These are phyloP conservation scores for Caranx melampygus DNA, from an alignment of 2,113 vertebrate species.

Conservation along the genomic window DNA sequence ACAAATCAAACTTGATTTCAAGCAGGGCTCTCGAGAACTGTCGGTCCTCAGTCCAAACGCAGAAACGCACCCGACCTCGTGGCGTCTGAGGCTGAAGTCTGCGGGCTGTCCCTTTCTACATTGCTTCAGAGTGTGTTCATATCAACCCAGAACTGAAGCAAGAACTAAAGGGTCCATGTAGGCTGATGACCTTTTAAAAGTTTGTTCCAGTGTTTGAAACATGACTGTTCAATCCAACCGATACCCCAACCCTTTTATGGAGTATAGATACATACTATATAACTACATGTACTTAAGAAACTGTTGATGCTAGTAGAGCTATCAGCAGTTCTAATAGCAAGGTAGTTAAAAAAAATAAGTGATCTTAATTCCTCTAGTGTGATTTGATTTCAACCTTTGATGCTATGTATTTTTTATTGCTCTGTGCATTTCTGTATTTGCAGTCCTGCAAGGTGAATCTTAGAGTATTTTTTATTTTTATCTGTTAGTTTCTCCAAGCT, in stretches of 20 bases:
- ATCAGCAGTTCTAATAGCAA: conserved; percentile 81
- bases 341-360: conserved; percentile 80
- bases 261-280: conserved; percentile 81
- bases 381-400: conserved; percentile 81
- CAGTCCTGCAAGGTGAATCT: conserved; percentile 81
- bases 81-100: conserved; percentile 35
- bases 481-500: conserved; percentile 76
- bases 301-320: conserved; percentile 79
- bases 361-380: conserved; percentile 83
- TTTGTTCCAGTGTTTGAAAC: conserved; percentile 68
- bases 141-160: conserved; percentile 67
- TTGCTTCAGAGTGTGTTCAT: conserved; percentile 66
- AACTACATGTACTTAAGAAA: conserved; percentile 83
- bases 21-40: conserved; percentile 36
- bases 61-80: conserved; percentile 30
- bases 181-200: conserved; percentile 50
- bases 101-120: conserved; percentile 43
- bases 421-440: conserved; percentile 85
- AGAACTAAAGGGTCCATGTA: conserved; percentile 68
- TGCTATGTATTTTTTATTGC: conserved; percentile 84
- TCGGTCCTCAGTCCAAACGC: conserved; percentile 42
- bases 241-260: conserved; percentile 70
- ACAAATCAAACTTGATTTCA: conserved; percentile 53
- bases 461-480: conserved; percentile 80
- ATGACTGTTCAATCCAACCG: conserved; percentile 77